phyloP scores from a whole-genome alignment of 2,797 vertebrate species.

The Pangasius larnaudii region DNA sequence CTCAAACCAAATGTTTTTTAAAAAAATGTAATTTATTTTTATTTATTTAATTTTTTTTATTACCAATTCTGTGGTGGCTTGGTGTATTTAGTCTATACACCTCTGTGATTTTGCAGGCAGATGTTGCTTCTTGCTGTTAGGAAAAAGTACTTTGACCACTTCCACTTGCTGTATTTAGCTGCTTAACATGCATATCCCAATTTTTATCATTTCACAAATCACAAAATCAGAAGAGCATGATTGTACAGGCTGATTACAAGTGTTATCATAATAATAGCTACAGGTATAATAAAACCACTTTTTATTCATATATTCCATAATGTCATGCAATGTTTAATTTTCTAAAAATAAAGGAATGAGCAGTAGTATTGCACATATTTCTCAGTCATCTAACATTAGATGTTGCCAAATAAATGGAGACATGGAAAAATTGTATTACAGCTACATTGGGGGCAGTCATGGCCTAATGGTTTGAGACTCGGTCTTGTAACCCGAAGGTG shows the following conservation, averaged over 20 bases:
- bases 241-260: background rate
- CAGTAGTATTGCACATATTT: background rate
- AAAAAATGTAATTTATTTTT: too few species aligned
- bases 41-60: too few species aligned
- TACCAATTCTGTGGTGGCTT: background rate
- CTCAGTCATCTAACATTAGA: background rate
- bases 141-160: background rate
- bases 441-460: background rate
- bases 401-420: background rate
- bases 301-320: background rate
- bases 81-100: background rate
- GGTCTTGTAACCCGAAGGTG: too few species aligned
- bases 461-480: too few species aligned
- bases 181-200: background rate
- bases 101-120: background rate
- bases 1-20: background rate
- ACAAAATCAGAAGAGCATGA: background rate
- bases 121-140: background rate
- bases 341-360: background rate
- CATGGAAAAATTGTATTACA: background rate
- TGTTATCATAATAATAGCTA: background rate
- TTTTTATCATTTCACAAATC: constrained; percentile 8
- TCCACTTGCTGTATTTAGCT: background rate
- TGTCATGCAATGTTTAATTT: background rate
- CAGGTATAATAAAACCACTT: background rate